phyloP scores from a whole-genome alignment of 2,113 vertebrate species.

The Columbina picui region DNA sequence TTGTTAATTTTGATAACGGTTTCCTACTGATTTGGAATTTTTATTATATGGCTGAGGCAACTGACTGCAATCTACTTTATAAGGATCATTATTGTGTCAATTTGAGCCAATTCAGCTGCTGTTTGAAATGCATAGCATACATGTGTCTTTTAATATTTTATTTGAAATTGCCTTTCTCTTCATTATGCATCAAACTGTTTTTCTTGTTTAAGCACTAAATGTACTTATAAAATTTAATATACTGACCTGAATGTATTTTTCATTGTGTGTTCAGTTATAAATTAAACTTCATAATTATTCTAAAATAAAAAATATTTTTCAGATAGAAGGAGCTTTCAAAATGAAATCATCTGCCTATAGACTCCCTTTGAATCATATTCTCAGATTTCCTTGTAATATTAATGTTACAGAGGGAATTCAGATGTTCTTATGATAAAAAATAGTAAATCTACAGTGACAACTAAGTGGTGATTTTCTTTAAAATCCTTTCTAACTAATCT shows the following conservation, averaged over 20 bases:
- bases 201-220: background rate
- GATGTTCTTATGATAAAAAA: background rate
- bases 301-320: background rate
- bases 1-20: background rate
- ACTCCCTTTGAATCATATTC: background rate
- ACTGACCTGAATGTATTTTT: background rate
- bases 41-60: slow-evolving; percentile 33
- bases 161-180: background rate
- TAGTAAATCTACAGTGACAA: slow-evolving; percentile 15
- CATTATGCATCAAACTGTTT: background rate
- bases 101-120: slow-evolving; percentile 25
- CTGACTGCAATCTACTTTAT: background rate
- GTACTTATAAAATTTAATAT: background rate
- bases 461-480: background rate
- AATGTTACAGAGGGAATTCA: slow-evolving; percentile 31
- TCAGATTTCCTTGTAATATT: background rate
- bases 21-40: background rate
- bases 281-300: background rate
- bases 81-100: background rate
- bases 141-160: background rate
- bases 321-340: background rate
- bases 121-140: background rate
- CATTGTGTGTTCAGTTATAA: background rate
- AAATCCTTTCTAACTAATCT: slow-evolving; percentile 9
- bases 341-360: background rate